Base-by-base conservation (phyloP, 2,113 vertebrate species). In the Deroptyus accipitrinus region DNA sequence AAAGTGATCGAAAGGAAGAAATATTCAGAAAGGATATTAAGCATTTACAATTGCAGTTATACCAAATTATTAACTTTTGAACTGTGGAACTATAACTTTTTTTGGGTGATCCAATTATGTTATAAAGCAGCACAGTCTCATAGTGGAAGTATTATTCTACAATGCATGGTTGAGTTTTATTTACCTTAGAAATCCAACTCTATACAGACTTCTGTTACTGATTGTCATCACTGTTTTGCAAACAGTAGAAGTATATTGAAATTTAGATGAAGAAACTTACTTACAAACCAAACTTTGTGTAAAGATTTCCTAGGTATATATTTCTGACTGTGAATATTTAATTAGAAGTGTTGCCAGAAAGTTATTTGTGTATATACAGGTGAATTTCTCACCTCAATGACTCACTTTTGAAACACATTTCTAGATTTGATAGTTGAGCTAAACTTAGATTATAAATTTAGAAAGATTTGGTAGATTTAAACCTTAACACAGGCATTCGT, bases 301-400 rank as follows among this genome's bases (percentile, higher is more conserved):
- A 30, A 70, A 69, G 81, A 59, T 93, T 90, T 83, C 55, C 78
- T 72, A 54, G 55, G 35, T 80, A 83, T 83, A 7, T 13, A 7
- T 90, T 92, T 86, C 81, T 86, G 46, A 46, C 70, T 57, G 73
- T 17, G 92, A 95, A 67, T 76, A 80, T 97, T 96, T 97, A 96
- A 96, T 97, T 92, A 75, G 79, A 88, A 75, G 48, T 42, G 48
- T 49, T 92, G 68, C 59, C 69, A 66, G 62, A 83, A 70, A 68
- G 54, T 49, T 28, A 10, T 70, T 69, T 92, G 89, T 76, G 51
- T 78, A 3, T 1, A 80, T 76, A 55, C 20, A 35, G 87, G 37
- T 75, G 86, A 90, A 75, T 80, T 94, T 80, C 80, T 92, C 79
- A 79, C 87, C 86, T 92, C 33, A 1, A 4, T 37, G 12, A 79